Evolutionary conservation across 1,140 invertebrate species (phyloP), one percentile per base, ranked within the genome.

Genomic region (Calliphora vicina): DNA sequence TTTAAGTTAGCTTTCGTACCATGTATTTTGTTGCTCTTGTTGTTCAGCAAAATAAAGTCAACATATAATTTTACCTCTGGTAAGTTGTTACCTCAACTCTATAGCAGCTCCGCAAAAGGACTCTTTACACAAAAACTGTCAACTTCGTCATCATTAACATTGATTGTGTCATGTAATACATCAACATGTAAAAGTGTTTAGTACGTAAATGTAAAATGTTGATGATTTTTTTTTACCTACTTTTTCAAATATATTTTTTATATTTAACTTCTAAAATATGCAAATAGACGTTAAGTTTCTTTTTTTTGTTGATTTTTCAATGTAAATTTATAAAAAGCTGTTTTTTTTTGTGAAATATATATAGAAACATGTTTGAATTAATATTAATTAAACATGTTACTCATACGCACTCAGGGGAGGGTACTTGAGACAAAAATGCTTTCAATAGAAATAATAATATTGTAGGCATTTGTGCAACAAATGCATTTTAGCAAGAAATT

Each of bases 61-160:
- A 67, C 61, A 6, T 50, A 50, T 17, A 50, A 50, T 50, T 17
- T 50, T 50, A 17, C 45, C 15, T 50, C 12, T 13, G 15, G 45
- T 50, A 50, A 50, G 45, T 17, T 13, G 45, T 50, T 13, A 50
- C 45, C 45, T 17, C 45, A 13, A 50, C 45, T 50, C 45, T 10
- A 50, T 50, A 2, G 29, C 29, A 2, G 29, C 29, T 35, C 29
- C 29, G 29, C 29, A 35, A 50, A 50, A 50, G n/a, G 4, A 35
- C 29, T 50, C 12, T 13, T 50, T 13, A 50, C 10, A 50, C 29
- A 67, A 23, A 67, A 4, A 67, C 20, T 27, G 27, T 76, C 73
- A 76, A 35, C 72, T 73, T 73, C 25, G 26, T 73, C 72, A 73
- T 73, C 72, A 73, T 73, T 73, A 73, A 73, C 72, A 73, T 73